Evolutionary conservation across 2,888 invertebrate genomes (phyloP).

Genomic region (Synergus laeviventris): DNA sequence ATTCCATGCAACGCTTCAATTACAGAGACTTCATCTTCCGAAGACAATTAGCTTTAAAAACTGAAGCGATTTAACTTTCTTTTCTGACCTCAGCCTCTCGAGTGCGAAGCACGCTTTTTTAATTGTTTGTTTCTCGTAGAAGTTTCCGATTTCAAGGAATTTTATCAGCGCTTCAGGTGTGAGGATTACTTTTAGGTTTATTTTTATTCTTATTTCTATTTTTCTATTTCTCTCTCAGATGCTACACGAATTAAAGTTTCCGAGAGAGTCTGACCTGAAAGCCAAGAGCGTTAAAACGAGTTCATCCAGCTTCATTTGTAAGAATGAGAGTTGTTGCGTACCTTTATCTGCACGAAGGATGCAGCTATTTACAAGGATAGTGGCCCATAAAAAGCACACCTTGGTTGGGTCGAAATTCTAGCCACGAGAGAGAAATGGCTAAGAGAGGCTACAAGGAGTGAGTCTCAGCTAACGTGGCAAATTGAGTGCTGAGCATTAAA

Average conservation of each 20-base stretch:
- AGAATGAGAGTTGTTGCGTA: slow-evolving; percentile 7
- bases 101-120: neutral
- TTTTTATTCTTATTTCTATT: neutral
- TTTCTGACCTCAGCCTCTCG: neutral
- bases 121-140: neutral
- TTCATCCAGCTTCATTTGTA: slow-evolving; percentile 8
- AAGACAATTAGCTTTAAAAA: neutral
- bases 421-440: slow-evolving; percentile 11
- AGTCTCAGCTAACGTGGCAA: slow-evolving; percentile 29
- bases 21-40: neutral
- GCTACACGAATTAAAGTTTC: neutral
- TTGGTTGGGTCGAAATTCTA: slow-evolving; percentile 13
- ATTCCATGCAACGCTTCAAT: neutral
- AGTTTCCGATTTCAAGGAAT: neutral
- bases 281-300: slow-evolving; percentile 26
- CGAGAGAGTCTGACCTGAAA: neutral
- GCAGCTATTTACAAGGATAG: slow-evolving; percentile 16
- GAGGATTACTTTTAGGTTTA: neutral
- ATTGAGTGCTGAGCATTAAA: slow-evolving; percentile 35
- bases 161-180: neutral
- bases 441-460: neutral
- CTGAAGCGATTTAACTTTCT: neutral
- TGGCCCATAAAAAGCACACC: slow-evolving; percentile 26
- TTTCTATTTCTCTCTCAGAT: neutral
- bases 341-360: neutral